A percentile compares a stretch with the other conserved stretches of the same genome.
Conservation (phyloP, 2,113 vertebrate species). For the Leiothrix lutea region DNA sequence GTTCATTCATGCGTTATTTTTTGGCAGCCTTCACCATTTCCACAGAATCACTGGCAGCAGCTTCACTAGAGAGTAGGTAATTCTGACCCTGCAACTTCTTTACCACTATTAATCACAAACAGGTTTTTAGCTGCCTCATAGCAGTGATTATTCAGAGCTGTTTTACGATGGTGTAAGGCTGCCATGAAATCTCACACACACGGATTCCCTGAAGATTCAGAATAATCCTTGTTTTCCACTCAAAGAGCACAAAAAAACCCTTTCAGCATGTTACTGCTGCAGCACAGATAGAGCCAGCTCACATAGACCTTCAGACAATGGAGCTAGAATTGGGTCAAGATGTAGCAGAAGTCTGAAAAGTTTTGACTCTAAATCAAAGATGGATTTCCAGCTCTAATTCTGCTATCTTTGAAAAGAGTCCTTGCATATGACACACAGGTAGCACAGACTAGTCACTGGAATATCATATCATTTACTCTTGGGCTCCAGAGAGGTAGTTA, state of each 20-base stretch:
- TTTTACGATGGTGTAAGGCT: not conserved
- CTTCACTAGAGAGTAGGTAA: slow-evolving; percentile 9
- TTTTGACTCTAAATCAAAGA: not conserved
- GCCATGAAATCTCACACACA: not conserved
- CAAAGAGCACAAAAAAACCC: not conserved
- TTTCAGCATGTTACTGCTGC: not conserved
- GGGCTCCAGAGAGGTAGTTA: not conserved
- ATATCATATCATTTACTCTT: not conserved
- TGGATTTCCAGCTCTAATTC: not conserved
- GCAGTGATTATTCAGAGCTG: not conserved
- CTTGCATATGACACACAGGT: not conserved
- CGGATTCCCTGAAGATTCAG: not conserved
- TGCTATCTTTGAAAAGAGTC: not conserved
- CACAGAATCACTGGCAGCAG: slow-evolving; percentile 10
- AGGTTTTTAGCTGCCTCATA: not conserved
- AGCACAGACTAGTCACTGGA: not conserved
- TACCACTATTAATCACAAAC: slow-evolving; percentile 16
- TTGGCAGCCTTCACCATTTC: slow-evolving; percentile 23
- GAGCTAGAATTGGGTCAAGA: not conserved
- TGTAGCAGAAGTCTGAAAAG: not conserved
- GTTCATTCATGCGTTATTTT: slow-evolving; percentile 17
- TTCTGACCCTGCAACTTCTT: not conserved
- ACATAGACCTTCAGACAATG: not conserved
- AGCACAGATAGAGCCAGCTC: not conserved
- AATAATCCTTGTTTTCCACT: not conserved